Percentiles rank a stretch among this genome's conserved stretches.
These are phyloP conservation scores for Oryzias sinensis DNA, from an alignment of 2,797 vertebrate species.

Conservation along the genomic window DNA sequence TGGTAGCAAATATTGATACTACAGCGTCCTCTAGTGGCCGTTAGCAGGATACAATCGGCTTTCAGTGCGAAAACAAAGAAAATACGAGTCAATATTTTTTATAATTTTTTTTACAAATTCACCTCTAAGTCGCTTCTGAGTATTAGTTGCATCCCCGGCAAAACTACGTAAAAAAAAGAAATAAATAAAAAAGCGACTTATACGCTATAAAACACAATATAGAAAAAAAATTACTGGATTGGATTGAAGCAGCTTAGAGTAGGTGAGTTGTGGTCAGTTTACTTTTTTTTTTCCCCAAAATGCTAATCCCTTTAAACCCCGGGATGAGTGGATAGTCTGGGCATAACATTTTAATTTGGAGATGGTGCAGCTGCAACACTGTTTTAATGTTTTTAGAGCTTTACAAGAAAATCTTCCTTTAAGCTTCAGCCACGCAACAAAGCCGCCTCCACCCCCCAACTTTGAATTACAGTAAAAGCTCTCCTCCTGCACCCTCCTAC, in stretches of 20 bases:
- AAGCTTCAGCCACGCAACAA: constrained; percentile 64
- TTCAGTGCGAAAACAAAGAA: no score
- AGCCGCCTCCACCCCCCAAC: constrained; percentile 71
- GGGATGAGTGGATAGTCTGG: constrained; percentile 64
- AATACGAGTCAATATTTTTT: no score
- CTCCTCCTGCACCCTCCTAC: constrained; percentile 78
- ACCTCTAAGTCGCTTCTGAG: no score
- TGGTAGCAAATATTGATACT: no score
- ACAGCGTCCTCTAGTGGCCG: no score
- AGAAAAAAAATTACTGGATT: no score
- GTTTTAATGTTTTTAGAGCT: constrained; percentile 73
- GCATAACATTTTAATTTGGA: constrained; percentile 80
- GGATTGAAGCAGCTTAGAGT: constrained; percentile 2
- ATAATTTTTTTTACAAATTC: no score
- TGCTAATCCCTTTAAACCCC: constrained; percentile 69
- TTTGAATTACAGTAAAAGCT: constrained; percentile 89
- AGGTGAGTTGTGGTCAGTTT: constrained; percentile 59
- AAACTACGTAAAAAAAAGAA: no score
- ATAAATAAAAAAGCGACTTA: no score
- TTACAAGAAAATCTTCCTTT: constrained; percentile 72
- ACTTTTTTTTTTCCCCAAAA: constrained; percentile 50
- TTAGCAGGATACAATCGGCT: no score
- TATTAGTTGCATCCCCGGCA: no score
- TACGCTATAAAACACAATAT: no score
- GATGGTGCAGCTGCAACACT: constrained; percentile 69